Percentiles rank a stretch among this genome's conserved stretches.
These are phyloP conservation scores for Basileuterus tristriatus DNA, from an alignment of 2,797 vertebrate genomes.

Conservation along the genomic window DNA sequence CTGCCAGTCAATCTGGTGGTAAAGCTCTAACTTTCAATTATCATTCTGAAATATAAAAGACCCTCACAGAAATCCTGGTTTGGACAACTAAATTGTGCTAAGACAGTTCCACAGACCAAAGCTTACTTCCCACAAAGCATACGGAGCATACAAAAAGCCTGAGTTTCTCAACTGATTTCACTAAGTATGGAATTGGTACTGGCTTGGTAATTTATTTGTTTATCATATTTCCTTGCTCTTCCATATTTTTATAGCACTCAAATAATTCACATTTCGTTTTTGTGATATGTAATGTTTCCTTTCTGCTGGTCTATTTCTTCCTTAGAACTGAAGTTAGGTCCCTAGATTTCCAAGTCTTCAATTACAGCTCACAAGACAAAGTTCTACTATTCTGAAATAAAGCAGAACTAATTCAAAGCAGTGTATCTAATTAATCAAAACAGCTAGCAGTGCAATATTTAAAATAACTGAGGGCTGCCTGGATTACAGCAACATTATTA, in stretches of 20 bases:
- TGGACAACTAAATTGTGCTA: not conserved
- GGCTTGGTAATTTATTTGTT: not conserved
- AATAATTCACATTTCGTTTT: not conserved
- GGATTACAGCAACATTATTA: constrained; percentile 61
- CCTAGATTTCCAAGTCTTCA: not conserved
- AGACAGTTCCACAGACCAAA: not conserved
- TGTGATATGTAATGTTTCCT: not conserved
- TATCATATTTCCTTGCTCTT: not conserved
- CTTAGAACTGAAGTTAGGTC: not conserved
- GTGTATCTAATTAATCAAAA: constrained; percentile 59
- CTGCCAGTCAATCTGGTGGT: not conserved
- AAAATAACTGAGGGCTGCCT: constrained; percentile 41
- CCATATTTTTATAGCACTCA: not conserved
- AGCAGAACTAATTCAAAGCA: constrained; percentile 40
- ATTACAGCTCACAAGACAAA: constrained; percentile 46
- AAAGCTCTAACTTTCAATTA: not conserved
- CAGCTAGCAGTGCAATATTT: constrained; percentile 10
- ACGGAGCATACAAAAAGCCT: not conserved
- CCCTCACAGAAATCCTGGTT: not conserved
- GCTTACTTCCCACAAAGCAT: not conserved
- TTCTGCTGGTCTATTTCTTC: constrained; percentile 1
- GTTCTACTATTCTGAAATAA: constrained; percentile 49
- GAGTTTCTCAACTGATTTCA: not conserved
- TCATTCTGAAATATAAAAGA: not conserved
- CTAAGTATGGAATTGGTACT: not conserved